These are phyloP conservation scores for Lasius platythorax DNA, from an alignment of 2,888 invertebrate genomes.

Conservation along the genomic window DNA sequence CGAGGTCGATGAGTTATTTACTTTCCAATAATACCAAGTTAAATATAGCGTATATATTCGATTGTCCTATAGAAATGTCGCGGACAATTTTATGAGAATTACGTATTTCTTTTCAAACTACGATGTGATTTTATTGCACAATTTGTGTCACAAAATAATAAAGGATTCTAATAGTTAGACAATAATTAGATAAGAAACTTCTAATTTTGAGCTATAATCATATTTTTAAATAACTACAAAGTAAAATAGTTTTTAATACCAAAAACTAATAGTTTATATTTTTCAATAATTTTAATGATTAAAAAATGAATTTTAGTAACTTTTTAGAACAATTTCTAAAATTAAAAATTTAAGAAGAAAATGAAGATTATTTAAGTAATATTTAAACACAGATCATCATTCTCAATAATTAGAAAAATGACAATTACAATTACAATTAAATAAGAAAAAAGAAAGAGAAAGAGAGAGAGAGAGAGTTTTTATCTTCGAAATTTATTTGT, in stretches of 20 bases:
- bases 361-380: not conserved
- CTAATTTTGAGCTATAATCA: not conserved
- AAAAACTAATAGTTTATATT: not conserved
- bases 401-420: not conserved
- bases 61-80: not conserved
- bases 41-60: not conserved
- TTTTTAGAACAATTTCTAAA: not conserved
- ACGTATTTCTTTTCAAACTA: not conserved
- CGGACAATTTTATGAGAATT: slow-evolving; percentile 30
- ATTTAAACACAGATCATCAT: not conserved
- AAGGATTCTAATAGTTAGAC: not conserved
- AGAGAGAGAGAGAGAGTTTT: too few species aligned
- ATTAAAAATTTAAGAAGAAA: not conserved
- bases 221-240: not conserved
- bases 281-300: not conserved
- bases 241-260: not conserved
- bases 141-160: slow-evolving; percentile 13
- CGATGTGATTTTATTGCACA: not conserved
- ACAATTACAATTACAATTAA: not conserved
- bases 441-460: not conserved
- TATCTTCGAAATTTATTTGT: not conserved
- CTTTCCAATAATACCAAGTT: slow-evolving; percentile 19
- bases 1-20: slow-evolving; percentile 27
- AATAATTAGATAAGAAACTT: not conserved
- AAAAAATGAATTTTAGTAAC: not conserved